Base-by-base conservation (phyloP, 2,113 vertebrate species). In the Mirounga angustirostris region DNA sequence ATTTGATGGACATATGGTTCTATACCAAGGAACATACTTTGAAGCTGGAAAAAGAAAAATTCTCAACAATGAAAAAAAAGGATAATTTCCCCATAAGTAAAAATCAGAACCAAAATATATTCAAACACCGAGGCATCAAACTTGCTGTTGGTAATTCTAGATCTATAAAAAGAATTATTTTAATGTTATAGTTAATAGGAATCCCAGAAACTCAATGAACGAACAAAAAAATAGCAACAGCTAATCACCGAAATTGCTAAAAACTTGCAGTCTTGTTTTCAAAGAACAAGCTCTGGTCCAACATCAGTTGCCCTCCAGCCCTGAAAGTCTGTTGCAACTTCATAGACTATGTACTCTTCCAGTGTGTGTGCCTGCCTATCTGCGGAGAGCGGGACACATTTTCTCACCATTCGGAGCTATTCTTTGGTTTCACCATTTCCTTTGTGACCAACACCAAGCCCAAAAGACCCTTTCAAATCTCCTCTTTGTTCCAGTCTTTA, bases 1-100 rank as follows among this genome's bases (percentile, higher is more conserved):
- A 0, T 54, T 19, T 67, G 40, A 95, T 93, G 92, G 59, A 56
- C 40, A 61, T 73, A 73, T 1, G 30, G 18, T 54, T 58, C 9
- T 21, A 30, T 56, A 96, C 82, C 0, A 6, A 52, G 18, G 56
- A 73, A 93, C 28, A 95, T 56, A 52, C 12, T 16, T 65, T 19
- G 36, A 96, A 97, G 8, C 0, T 65, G 28, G 16, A 28, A 82
- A 95, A 89, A 79, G 36, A 79, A 80, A 8, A 78, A 46, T 71
- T 94, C 33, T 87, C 46, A 95, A 22, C 26, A 93, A 97, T n/a
- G 40, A 58, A 36, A 67, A 78, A 19, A 81, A 94, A 95, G 22
- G 30, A 10, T 33, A 81, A 88, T 43, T 89, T 81, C 1, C 43
- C 9, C 5, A 46, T 82, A 67, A 93, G 4, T 52, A 89, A 88